Conservation (phyloP, 2,113 vertebrate genomes). For the Taurulus bubalis region DNA sequence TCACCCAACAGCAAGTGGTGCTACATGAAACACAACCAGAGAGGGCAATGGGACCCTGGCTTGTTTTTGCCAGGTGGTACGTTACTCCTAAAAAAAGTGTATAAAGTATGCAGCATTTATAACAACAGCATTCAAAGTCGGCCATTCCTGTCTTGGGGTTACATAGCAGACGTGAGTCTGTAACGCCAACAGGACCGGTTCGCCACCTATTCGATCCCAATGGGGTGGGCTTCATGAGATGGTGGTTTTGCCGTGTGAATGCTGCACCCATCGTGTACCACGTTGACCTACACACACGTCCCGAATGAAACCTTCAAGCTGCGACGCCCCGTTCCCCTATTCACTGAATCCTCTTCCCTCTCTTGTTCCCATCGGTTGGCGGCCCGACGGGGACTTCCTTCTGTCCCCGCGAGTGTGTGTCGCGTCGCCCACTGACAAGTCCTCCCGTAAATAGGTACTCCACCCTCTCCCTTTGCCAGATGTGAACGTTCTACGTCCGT, state of each 20-base stretch:
- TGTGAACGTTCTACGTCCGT: conserved; percentile 27
- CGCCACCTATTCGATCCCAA: background rate
- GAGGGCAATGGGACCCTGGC: background rate
- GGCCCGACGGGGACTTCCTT: conserved; percentile 71
- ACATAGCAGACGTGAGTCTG: too few relatives aligned
- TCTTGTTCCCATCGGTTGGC: conserved; percentile 81
- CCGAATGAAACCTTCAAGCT: conserved; percentile 21
- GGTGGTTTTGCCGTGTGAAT: conserved; percentile 17
- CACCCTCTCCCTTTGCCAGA: conserved; percentile 29
- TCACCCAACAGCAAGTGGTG: background rate
- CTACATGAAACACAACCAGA: background rate
- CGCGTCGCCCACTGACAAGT: conserved; percentile 78
- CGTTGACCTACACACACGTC: background rate
- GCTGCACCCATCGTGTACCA: too few relatives aligned
- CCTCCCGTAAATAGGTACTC: conserved; percentile 87
- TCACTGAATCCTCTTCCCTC: conserved; percentile 73
- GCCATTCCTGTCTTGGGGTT: too few relatives aligned
- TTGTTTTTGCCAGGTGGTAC: background rate
- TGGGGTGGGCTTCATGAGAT: conserved; percentile 3
- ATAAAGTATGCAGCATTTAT: too few relatives aligned
- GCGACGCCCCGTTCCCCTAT: conserved; percentile 23
- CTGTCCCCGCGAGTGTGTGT: conserved; percentile 78
- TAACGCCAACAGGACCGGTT: too few relatives aligned
- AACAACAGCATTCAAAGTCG: too few relatives aligned
- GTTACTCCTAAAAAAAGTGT: background rate